Conservation (phyloP, 1,140 invertebrate species). For the Aradophagus sp. region DNA sequence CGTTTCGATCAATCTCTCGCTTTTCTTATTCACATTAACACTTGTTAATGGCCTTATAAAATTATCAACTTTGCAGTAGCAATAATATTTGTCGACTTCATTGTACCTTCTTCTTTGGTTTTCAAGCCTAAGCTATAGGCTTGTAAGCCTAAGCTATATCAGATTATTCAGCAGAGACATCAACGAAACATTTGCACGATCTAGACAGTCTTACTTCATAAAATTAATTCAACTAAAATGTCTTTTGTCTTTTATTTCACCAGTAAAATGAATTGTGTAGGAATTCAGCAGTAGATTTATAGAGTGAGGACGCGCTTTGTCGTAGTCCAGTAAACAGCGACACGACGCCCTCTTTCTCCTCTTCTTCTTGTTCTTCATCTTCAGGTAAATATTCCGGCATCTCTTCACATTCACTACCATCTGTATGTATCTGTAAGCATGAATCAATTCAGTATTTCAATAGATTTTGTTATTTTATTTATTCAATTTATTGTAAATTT, state of each 20-base stretch:
- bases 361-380: constrained; percentile 68
- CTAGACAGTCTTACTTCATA: constrained; percentile 7
- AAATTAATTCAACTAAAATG: constrained; percentile 48
- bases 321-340: constrained; percentile 72
- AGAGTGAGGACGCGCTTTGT: constrained; percentile 72
- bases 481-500: too few species aligned
- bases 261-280: constrained; percentile 74
- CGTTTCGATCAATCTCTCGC: constrained; percentile 13
- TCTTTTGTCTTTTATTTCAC: constrained; percentile 59
- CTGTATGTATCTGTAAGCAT: constrained; percentile 62
- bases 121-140: too few species aligned
- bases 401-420: constrained; percentile 65
- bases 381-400: constrained; percentile 73
- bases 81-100: too few species aligned
- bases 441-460: background rate
- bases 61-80: too few species aligned
- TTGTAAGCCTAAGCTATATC: too few species aligned
- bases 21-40: constrained; percentile 7
- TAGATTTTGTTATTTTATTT: too few species aligned
- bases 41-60: too few species aligned
- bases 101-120: too few species aligned
- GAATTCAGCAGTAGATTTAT: constrained; percentile 73
- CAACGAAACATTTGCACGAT: constrained; percentile 4
- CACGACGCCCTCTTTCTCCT: constrained; percentile 71
- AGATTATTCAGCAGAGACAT: constrained; percentile 5